Base-by-base conservation (phyloP, 2,797 vertebrate genomes). In the Gouania willdenowi region DNA sequence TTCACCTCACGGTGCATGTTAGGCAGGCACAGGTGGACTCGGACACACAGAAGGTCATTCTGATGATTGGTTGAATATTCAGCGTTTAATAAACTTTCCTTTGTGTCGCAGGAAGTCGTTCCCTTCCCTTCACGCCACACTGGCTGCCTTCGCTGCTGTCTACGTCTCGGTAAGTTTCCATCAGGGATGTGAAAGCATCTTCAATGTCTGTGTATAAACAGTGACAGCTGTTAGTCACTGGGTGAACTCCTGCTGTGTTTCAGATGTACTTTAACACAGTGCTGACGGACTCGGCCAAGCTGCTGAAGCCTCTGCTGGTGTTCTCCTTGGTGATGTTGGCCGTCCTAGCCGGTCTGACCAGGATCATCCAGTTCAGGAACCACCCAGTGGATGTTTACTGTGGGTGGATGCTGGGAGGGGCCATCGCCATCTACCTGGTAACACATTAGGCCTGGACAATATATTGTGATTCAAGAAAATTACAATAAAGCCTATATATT, bases 201-300 rank as follows among this genome's bases (percentile, higher is more conserved):
- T n/a, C n/a, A n/a, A n/a, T n/a, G n/a, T n/a, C n/a, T n/a, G n/a
- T n/a, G n/a, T n/a, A n/a, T n/a, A n/a, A n/a, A n/a, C n/a, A n/a
- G n/a, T n/a, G n/a, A n/a, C n/a, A n/a, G n/a, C n/a, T n/a, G n/a
- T n/a, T n/a, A n/a, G n/a, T n/a, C n/a, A n/a, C n/a, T n/a, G n/a
- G n/a, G n/a, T n/a, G n/a, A n/a, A n/a, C n/a, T n/a, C n/a, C 15
- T 9, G 35, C 10, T 74, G 32, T 69, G 4, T 71, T 66, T 51
- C 65, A 97, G 94, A 97, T 97, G 93, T 97, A 97, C 84, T 95
- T 97, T 82, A 97, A 97, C 81, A 90, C 93, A 6, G 93, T 93
- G 0, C 74, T 97, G 76, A 97, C 94, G 1, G 94, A 97, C 78
- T 94, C 93, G 2, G 92, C 93, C 12, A 97, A 97, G 77, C 89